These are phyloP conservation scores for Artemia sinica DNA, from an alignment of 2,888 invertebrate genomes.

Conservation along the genomic window DNA sequence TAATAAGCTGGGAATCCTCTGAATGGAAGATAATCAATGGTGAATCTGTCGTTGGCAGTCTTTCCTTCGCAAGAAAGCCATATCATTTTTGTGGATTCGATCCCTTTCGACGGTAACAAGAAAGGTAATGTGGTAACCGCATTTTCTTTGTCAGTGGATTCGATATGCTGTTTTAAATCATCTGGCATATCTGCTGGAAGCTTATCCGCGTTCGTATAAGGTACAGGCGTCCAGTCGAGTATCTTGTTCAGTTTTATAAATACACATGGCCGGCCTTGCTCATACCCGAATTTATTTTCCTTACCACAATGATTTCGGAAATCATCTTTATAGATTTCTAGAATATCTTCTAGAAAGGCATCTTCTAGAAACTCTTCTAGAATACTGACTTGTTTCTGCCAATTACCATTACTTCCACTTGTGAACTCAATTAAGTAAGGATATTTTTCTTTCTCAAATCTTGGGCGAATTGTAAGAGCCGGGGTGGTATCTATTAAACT, in stretches of 20 bases:
- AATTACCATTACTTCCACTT: too few species aligned
- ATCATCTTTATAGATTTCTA: too few species aligned
- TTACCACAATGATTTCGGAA: conserved; percentile 52
- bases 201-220: conserved; percentile 50
- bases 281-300: conserved; percentile 65
- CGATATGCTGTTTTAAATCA: conserved; percentile 53
- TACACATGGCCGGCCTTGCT: conserved; percentile 71
- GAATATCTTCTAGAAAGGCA: too few species aligned
- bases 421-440: too few species aligned
- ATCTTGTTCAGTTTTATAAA: conserved; percentile 93
- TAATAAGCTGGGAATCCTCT: conserved; percentile 68
- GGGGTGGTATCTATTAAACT: too few species aligned
- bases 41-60: conserved; percentile 78
- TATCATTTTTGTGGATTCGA: conserved; percentile 42
- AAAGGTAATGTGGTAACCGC: conserved; percentile 33
- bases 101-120: neutral
- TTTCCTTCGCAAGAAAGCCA: conserved; percentile 90
- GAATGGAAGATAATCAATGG: conserved; percentile 62
- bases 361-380: too few species aligned
- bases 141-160: conserved; percentile 34
- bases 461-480: too few species aligned
- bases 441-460: too few species aligned
- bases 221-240: conserved; percentile 65
- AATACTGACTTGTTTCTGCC: too few species aligned
- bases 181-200: conserved; percentile 56